Conservation (phyloP, 2,113 vertebrate species). For the Rhinichthys klamathensis region DNA sequence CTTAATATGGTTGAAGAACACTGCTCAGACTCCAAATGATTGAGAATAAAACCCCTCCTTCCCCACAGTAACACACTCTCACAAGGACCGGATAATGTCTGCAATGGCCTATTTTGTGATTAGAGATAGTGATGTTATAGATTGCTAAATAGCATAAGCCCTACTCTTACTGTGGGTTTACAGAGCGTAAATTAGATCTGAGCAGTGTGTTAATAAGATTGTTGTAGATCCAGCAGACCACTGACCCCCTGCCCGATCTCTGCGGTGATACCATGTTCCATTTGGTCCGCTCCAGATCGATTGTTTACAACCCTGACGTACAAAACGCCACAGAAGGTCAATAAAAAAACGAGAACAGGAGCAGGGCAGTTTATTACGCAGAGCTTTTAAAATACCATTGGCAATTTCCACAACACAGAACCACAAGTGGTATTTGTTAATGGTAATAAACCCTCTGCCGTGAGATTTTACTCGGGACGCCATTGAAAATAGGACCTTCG, state of each 20-base stretch:
- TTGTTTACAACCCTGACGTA: conserved; percentile 55
- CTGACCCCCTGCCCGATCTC: not conserved
- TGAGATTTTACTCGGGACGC: not conserved
- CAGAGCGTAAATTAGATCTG: conserved; percentile 52
- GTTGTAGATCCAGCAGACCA: conserved; percentile 16
- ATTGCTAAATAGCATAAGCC: not conserved
- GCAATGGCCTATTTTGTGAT: not conserved
- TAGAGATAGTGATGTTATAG: conserved; percentile 3
- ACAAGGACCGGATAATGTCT: not conserved
- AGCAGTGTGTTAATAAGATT: conserved; percentile 60
- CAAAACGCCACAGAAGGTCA: conserved; percentile 56
- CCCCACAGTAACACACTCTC: not conserved
- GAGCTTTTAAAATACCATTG: conserved; percentile 59
- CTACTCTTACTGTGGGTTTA: not conserved
- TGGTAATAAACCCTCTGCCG: conserved; percentile 2
- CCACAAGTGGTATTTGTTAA: conserved; percentile 10
- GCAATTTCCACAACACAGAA: not conserved
- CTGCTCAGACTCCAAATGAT: not conserved
- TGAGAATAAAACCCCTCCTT: not conserved
- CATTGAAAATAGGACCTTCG: not conserved
- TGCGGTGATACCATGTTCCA: conserved; percentile 33
- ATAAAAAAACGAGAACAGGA: conserved; percentile 37
- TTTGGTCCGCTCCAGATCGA: conserved; percentile 63
- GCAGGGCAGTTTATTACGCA: conserved; percentile 54
- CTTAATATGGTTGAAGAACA: conserved; percentile 31